These are phyloP conservation scores for Cossypha dichroa DNA, from an alignment of 2,797 vertebrate genomes.

Conservation along the genomic window DNA sequence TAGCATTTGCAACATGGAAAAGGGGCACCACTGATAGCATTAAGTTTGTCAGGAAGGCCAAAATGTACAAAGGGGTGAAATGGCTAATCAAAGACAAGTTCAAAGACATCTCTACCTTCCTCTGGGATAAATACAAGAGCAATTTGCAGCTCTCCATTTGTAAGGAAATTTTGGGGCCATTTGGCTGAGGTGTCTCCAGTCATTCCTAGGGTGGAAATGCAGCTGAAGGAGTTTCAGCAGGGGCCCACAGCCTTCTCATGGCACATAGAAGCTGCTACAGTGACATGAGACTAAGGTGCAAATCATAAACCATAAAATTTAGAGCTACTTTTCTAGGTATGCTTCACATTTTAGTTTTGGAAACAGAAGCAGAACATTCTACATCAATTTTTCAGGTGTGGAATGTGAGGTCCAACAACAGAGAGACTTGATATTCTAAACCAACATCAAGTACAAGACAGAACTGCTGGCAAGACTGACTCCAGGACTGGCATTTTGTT, in stretches of 20 bases:
- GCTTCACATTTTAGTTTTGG: background rate
- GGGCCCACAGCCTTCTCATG: background rate
- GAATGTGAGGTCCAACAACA: background rate
- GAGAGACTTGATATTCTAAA: background rate
- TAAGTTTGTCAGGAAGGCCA: background rate
- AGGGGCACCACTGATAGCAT: background rate
- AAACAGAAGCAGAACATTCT: background rate
- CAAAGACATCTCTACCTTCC: background rate
- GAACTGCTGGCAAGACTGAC: background rate
- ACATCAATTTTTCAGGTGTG: background rate
- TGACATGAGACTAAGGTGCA: background rate
- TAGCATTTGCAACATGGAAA: background rate
- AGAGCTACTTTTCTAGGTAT: background rate
- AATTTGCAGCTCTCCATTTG: background rate
- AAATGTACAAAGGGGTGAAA: background rate
- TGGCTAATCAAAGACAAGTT: background rate
- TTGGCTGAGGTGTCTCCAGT: background rate
- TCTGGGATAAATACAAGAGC: background rate
- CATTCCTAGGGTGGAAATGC: background rate
- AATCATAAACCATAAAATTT: background rate
- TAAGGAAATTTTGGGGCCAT: background rate
- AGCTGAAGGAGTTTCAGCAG: background rate
- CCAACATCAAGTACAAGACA: background rate
- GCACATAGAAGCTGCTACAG: background rate
- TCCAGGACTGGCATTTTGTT: background rate